Evolutionary conservation across 2,113 vertebrate genomes (phyloP), one percentile per base, ranked within the genome.

Genomic region (Carettochelys insculpta): DNA sequence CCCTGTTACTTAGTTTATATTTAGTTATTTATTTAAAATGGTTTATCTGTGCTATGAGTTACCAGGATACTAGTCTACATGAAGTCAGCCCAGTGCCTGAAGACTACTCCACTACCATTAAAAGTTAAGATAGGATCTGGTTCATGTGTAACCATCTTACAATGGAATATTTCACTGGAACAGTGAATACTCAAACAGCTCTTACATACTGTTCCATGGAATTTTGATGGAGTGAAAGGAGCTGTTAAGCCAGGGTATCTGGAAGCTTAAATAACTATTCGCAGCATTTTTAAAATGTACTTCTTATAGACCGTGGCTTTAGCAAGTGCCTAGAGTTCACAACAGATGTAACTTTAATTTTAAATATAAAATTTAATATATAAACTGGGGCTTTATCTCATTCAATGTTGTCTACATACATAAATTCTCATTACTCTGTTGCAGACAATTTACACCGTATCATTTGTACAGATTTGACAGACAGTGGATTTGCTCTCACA

Each of bases 21-120:
- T 86, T 53, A 81, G n/a, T n/a, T 91, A 91, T 73, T 82, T 79
- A 91, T 87, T 87, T 79, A 79, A 68, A 87, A 87, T 87, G 51
- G 56, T 86, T 83, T 91, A 87, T 58, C 52, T 50, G 73, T 58
- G 80, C 45, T 75, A 91, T 58, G 71, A 80, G 58, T 83, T 87
- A 91, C 87, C 50, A 56, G 78, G 85, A 87, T 73, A 87, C 56
- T 83, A n/a, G 52, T 82, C 85, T 91, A 79, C 73, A 43, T 83
- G 65, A 81, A 86, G 77, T 71, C 84, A 91, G 73, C 38, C 38
- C 25, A 78, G 58, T 73, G 79, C 76, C 85, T 77, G 48, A 82
- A 77, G 79, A 25, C 71, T 86, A 71, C 68, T 12, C 24, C 82
- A 58, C 86, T 91, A 56, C 48, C 58, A 10, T 86, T 78, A 78